Evolutionary conservation across 2,113 vertebrate genomes (phyloP), one percentile per base, ranked within the genome.

Genomic region (Alces alces): DNA sequence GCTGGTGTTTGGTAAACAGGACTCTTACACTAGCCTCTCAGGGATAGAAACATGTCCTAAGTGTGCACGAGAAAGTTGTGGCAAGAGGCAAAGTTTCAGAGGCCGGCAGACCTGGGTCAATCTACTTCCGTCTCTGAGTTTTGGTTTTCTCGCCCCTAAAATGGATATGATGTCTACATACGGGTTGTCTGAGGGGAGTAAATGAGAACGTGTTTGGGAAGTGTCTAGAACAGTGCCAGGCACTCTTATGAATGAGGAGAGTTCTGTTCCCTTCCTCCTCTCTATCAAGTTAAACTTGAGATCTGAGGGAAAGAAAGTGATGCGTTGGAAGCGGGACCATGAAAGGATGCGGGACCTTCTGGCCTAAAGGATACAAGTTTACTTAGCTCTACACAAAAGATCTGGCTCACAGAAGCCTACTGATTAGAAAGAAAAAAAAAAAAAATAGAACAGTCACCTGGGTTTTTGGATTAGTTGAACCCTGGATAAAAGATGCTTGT

Each of bases 381-480:
- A 36, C 6, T 33, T 91, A 17, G 66, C 54, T 86, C 47, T 45
- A 6, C 0, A 36, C 45, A 54, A 66, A 85, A 43, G 36, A 12
- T 43, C 19, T 4, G 39, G 43, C 23, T 89, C 82, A 88, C 64
- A 96, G 88, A 85, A 73, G 73, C 28, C 25, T 9, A n/a, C 16
- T 4, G 16, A 47, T 66, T 52, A 19, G 76, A 14, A 16, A 88
- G 33, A 17, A 30, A 33, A 50, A 14, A 25, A 33, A 9, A 13
- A 3, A 19, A 30, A 50, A 4, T 3, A 28, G 21, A 33, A 84
- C 57, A 66, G 45, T 11, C 60, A 57, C 39, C 39, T 45, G 64
- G 73, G 39, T 27, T 89, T 95, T 82, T 16, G 95, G 45, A 36
- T 60, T 28, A 60, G 45, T 45, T 43, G 73, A 87, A 84, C 60